Conservation (phyloP, 2,888 invertebrate genomes). For the Aphrophora alni region DNA sequence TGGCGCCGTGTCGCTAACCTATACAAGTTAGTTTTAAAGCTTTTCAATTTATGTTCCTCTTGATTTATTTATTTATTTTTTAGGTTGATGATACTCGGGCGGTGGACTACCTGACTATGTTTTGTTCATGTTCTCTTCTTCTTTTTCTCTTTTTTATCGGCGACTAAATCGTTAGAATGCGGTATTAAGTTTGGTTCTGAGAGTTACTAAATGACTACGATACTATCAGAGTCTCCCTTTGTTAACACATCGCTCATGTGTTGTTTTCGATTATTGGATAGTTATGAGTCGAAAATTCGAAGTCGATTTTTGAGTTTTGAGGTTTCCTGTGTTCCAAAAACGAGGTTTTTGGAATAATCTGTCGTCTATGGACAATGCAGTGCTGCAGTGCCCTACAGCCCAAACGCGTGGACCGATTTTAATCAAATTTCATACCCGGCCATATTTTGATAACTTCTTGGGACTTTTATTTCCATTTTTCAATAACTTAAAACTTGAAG, state of each 20-base stretch:
- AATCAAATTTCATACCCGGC: too few relatives aligned
- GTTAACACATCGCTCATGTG: not conserved
- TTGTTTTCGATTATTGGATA: too few relatives aligned
- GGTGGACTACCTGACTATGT: not conserved
- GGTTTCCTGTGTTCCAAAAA: too few relatives aligned
- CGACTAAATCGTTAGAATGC: not conserved
- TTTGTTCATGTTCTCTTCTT: not conserved
- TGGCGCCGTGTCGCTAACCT: not conserved
- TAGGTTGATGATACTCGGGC: not conserved
- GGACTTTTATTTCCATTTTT: too few relatives aligned
- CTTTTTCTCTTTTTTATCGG: not conserved
- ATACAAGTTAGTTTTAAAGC: not conserved
- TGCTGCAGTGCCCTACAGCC: too few relatives aligned
- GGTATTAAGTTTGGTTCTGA: not conserved
- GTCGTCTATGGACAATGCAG: too few relatives aligned
- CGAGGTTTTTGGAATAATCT: too few relatives aligned
- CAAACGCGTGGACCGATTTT: too few relatives aligned
- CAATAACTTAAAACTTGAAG: too few relatives aligned
- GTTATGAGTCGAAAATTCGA: too few relatives aligned
- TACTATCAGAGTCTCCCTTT: not conserved
- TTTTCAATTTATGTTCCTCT: not conserved
- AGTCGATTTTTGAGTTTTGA: too few relatives aligned
- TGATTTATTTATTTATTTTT: slow-evolving; percentile 6
- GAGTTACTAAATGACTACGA: not conserved
- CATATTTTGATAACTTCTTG: too few relatives aligned